Evolutionary conservation across 2,888 invertebrate species (phyloP), one percentile per base, ranked within the genome.

Genomic region (Phyllotreta striolata): DNA sequence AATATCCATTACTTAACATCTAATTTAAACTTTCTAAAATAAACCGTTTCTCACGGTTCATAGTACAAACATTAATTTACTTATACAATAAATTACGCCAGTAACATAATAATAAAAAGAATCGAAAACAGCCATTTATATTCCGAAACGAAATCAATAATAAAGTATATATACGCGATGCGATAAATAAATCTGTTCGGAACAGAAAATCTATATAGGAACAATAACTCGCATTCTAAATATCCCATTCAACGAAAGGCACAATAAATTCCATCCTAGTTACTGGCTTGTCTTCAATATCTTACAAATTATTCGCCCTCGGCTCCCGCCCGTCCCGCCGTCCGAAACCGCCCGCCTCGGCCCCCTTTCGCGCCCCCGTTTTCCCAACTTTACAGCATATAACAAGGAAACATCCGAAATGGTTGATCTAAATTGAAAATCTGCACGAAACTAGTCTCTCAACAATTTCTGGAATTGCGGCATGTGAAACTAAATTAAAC

Each of bases 361-460:
- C 6, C 43, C 44, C 44, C 44, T 12, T 24, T 10, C 34, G 12
- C n/a, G 39, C 52, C 52, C n/a, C 38, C 39, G 12, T 39, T 7
- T 12, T 12, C 52, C 38, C 39, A 37, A 52, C 38, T 9, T 52
- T 38, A 54, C 13, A 37, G 40, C 43, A 60, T 44, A 52, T 52
- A 60, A 60, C 60, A 54, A 60, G 60, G 74, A 71, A 72, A 72
- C 73, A 72, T 47, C 56, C 66, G 46, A 63, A 66, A 63, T 63
- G 56, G 56, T 13, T 56, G 60, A 66, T 66, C 66, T 66, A 63
- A 63, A 66, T 66, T 66, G 66, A 66, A 66, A 63, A 63, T 66
- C 62, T 63, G 55, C 66, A 60, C 66, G 63, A 66, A 63, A 66
- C 52, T 63, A 60, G 63, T 59, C 56, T 56, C 60, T 63, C 63